A percentile compares a stretch with the other conserved stretches of the same genome.
Evolutionary conservation across 2,888 invertebrate genomes (phyloP).

Genomic region (Nephrocerus scutellatus): DNA sequence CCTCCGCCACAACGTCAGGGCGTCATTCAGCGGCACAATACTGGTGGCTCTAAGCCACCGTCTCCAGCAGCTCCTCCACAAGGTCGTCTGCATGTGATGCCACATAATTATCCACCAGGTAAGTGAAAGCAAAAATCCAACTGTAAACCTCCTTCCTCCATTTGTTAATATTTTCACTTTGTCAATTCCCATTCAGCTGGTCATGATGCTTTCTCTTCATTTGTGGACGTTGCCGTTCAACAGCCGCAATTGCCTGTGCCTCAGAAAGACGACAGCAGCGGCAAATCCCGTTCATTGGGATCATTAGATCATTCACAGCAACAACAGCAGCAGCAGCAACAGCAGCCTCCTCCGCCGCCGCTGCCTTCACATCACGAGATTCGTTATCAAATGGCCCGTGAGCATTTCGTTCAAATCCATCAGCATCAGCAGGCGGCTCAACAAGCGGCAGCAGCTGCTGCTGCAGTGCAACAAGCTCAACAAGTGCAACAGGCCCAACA

Average conservation of each 20-base stretch:
- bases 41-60: constrained; percentile 52
- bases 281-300: constrained; percentile 26
- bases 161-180: background rate
- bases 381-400: constrained; percentile 50
- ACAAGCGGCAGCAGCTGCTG: constrained; percentile 35
- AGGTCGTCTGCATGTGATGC: constrained; percentile 48
- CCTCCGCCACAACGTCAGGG: constrained; percentile 58
- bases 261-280: constrained; percentile 45
- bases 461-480: constrained; percentile 35
- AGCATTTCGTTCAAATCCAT: constrained; percentile 48
- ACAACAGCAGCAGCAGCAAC: constrained; percentile 27
- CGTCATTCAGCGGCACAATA: constrained; percentile 68
- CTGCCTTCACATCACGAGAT: constrained; percentile 42
- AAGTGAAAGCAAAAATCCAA: constrained; percentile 22
- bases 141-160: background rate
- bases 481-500: constrained; percentile 45
- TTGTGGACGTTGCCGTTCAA: constrained; percentile 87
- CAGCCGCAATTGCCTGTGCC: constrained; percentile 85
- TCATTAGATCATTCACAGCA: no score
- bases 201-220: constrained; percentile 78
- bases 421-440: constrained; percentile 41
- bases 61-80: constrained; percentile 50
- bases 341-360: constrained; percentile 22
- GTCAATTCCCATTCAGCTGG: constrained; percentile 47
- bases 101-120: constrained; percentile 50